Conservation (phyloP, 2,113 vertebrate genomes). For the Lucifuga dentata region DNA sequence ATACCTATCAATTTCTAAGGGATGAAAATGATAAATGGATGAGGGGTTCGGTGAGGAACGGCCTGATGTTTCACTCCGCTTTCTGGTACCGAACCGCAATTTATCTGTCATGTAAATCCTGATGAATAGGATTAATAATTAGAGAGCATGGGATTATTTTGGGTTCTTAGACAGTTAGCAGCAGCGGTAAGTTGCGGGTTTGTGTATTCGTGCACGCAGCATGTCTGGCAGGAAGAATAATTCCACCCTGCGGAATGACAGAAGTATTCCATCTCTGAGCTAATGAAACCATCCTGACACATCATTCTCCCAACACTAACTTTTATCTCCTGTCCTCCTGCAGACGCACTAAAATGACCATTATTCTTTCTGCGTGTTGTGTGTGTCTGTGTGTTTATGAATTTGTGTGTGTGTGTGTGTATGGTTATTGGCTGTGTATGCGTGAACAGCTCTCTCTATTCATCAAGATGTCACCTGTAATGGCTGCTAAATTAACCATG, state of each 20-base stretch:
- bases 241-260: slow-evolving; percentile 57
- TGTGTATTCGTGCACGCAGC: slow-evolving; percentile 47
- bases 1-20: slow-evolving; percentile 63
- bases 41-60: slow-evolving; percentile 51
- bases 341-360: slow-evolving; percentile 76
- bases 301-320: slow-evolving; percentile 77
- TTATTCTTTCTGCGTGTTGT: slow-evolving; percentile 66
- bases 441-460: slow-evolving; percentile 77
- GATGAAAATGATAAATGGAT: slow-evolving; percentile 68
- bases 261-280: slow-evolving; percentile 72
- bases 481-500: slow-evolving; percentile 86
- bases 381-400: background rate
- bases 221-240: slow-evolving; percentile 53
- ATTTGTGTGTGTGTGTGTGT: slow-evolving; percentile 73
- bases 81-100: too few species aligned
- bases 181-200: slow-evolving; percentile 53
- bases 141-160: slow-evolving; percentile 42
- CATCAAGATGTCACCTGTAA: slow-evolving; percentile 83
- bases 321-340: slow-evolving; percentile 77
- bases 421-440: slow-evolving; percentile 77
- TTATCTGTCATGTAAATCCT: slow-evolving; percentile 47
- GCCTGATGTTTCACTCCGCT: too few species aligned
- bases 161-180: slow-evolving; percentile 42
- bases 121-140: slow-evolving; percentile 55
- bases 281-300: slow-evolving; percentile 79